phyloP scores from a whole-genome alignment of 2,113 vertebrate genomes.

The Tichodroma muraria region DNA sequence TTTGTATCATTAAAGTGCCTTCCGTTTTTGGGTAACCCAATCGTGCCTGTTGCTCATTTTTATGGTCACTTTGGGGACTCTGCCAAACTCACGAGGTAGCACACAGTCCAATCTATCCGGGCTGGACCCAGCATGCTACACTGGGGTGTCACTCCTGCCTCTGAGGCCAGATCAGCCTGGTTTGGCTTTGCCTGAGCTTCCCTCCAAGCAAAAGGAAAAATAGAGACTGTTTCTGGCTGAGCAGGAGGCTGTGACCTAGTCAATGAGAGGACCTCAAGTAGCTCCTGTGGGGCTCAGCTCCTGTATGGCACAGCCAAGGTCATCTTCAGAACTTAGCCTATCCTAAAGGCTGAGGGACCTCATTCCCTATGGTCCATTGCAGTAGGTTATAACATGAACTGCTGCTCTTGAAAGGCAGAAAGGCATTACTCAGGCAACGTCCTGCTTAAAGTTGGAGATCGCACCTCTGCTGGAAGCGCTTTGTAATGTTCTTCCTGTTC shows the following conservation, averaged over 20 bases:
- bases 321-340: neutral
- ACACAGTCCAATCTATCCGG: too few species aligned
- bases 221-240: neutral
- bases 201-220: neutral
- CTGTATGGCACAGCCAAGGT: neutral
- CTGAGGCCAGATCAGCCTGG: neutral
- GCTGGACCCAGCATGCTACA: too few species aligned
- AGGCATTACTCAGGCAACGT: neutral
- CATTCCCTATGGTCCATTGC: neutral
- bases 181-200: neutral
- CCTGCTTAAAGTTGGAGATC: neutral
- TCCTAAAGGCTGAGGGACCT: neutral
- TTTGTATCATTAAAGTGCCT: too few species aligned
- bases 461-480: neutral
- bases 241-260: neutral
- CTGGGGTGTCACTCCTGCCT: neutral
- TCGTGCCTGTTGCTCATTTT: too few species aligned
- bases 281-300: neutral
- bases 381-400: neutral
- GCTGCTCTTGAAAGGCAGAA: neutral
- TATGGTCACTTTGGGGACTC: too few species aligned
- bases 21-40: too few species aligned
- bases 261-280: neutral
- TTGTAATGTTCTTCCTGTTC: neutral
- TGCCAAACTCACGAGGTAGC: too few species aligned